A percentile compares a stretch with the other conserved stretches of the same genome.
These are phyloP conservation scores for Yponomeuta sedellus DNA, from an alignment of 2,888 invertebrate genomes.

Conservation along the genomic window DNA sequence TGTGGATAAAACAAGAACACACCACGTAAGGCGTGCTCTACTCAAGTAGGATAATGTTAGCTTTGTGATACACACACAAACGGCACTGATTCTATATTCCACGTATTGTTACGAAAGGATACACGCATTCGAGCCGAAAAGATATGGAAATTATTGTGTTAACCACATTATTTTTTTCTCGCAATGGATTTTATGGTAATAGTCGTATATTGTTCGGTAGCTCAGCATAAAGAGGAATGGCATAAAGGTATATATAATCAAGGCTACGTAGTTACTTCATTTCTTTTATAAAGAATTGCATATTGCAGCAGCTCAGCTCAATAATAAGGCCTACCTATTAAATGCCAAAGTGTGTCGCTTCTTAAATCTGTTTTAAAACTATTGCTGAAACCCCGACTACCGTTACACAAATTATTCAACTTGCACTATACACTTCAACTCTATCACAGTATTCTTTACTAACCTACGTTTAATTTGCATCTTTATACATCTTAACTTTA, in stretches of 20 bases:
- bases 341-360: background rate
- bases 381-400: constrained; percentile 6
- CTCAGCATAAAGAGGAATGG: background rate
- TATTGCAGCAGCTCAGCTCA: no score
- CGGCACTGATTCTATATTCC: constrained; percentile 5
- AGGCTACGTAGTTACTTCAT: no score
- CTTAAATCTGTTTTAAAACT: background rate
- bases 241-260: no score
- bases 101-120: background rate
- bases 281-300: no score
- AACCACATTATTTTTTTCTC: background rate
- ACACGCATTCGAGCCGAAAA: constrained; percentile 4
- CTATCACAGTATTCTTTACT: background rate
- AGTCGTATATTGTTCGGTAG: background rate
- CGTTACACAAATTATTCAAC: constrained; percentile 14
- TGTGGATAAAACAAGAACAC: background rate
- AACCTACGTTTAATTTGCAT: background rate
- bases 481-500: background rate
- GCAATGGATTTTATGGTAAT: background rate
- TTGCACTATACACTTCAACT: background rate
- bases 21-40: constrained; percentile 44
- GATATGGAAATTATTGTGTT: constrained; percentile 4
- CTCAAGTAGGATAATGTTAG: constrained; percentile 52
- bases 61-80: constrained; percentile 39
- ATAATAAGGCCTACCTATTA: no score